Conservation (phyloP, 1,140 invertebrate genomes). For the Drosophila erecta region DNA sequence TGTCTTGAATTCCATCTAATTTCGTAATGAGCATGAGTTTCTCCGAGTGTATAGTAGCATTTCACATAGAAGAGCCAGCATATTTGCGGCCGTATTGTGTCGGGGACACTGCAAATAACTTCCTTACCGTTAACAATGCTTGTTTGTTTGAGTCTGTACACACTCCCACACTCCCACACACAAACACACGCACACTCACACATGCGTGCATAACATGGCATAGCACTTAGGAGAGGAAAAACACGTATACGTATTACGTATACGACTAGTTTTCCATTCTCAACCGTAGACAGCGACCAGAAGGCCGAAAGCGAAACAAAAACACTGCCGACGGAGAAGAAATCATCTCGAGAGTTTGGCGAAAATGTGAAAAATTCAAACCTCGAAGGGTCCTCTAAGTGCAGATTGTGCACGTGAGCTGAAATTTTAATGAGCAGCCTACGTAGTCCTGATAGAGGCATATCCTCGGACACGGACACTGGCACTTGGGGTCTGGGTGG, state of each 20-base stretch:
- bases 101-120: slow-evolving; percentile 62
- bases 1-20: too few species aligned
- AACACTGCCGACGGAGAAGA: slow-evolving; percentile 3
- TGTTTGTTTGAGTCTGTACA: slow-evolving; percentile 58
- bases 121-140: slow-evolving; percentile 67
- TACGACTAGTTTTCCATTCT: slow-evolving; percentile 45
- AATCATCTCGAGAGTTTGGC: slow-evolving; percentile 51
- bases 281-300: slow-evolving; percentile 14
- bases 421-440: slow-evolving; percentile 74
- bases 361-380: slow-evolving; percentile 80
- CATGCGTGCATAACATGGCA: slow-evolving; percentile 66
- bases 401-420: slow-evolving; percentile 76
- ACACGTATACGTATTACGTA: slow-evolving; percentile 13
- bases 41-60: background rate
- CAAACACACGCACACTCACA: slow-evolving; percentile 24
- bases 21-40: background rate
- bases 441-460: slow-evolving; percentile 41
- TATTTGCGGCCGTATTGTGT: slow-evolving; percentile 43
- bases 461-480: slow-evolving; percentile 19
- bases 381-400: slow-evolving; percentile 77
- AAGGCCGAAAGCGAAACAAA: slow-evolving; percentile 7
- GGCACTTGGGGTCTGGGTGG: slow-evolving; percentile 32
- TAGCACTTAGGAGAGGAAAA: slow-evolving; percentile 48
- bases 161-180: slow-evolving; percentile 1
- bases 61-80: slow-evolving; percentile 13